Evolutionary conservation across 1,140 invertebrate species (phyloP).

Genomic region (Helicoverpa zea): DNA sequence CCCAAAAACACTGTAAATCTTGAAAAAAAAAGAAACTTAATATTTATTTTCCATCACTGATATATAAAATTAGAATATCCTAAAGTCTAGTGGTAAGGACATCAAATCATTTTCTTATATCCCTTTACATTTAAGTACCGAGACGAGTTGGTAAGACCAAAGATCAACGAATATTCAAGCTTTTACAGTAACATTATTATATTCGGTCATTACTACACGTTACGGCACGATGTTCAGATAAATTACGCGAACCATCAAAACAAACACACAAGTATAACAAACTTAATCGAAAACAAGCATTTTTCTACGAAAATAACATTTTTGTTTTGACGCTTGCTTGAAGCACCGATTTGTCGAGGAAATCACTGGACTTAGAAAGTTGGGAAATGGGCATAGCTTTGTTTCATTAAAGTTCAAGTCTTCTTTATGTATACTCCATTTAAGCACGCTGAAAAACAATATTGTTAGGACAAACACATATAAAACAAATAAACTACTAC

Average conservation of each 20-base stretch:
- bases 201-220: constrained; percentile 23
- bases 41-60: too few relatives aligned
- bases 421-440: background rate
- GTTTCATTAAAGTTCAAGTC: constrained; percentile 43
- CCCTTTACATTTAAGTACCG: too few relatives aligned
- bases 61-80: too few relatives aligned
- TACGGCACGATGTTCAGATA: constrained; percentile 14
- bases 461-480: too few relatives aligned
- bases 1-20: too few relatives aligned
- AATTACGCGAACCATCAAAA: constrained; percentile 19
- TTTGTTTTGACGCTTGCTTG: constrained; percentile 32
- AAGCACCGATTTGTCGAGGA: background rate
- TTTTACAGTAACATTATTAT: too few relatives aligned
- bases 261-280: constrained; percentile 36
- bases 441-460: too few relatives aligned
- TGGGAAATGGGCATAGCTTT: background rate
- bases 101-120: too few relatives aligned
- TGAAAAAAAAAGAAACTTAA: too few relatives aligned
- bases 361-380: background rate
- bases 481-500: background rate
- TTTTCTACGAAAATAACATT: constrained; percentile 35
- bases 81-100: too few relatives aligned
- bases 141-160: too few relatives aligned
- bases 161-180: too few relatives aligned
- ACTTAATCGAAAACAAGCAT: constrained; percentile 31